Base-by-base conservation (phyloP, 2,113 vertebrate species). In the Mirza zaza region DNA sequence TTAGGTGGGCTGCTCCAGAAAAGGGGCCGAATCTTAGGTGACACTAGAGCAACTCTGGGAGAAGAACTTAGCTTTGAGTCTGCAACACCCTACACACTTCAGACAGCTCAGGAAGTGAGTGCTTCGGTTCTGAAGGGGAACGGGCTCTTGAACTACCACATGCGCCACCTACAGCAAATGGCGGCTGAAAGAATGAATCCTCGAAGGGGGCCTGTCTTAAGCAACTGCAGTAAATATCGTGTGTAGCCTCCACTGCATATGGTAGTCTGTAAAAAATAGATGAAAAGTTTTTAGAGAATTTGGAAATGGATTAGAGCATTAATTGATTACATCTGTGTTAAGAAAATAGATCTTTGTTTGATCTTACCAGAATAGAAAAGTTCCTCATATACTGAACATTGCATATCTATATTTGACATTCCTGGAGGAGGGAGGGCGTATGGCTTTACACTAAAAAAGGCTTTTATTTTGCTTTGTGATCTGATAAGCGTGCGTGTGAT, bases 401-500 rank as follows among this genome's bases (percentile, higher is more conserved):
- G 27, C 39, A 13, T 59, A 70, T 59, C 50, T 76, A 73, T 23
- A 55, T 36, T 94, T 90, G 90, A 21, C 12, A 27, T 84, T 92
- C 57, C 61, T 84, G 52, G 8, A 86, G 27, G 34, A 94, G 12
- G 27, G 1, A 39, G 25, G 67, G 5, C 45, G 0, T 65, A 34
- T 73, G 76, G 93, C 29, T 36, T 25, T 65, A 81, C 77, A 77
- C 36, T 80, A 42, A 86, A 65, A 65, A 68, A 65, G 21, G 8
- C 20, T 79, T 97, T 92, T 70, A 18, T 48, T 91, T 96, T 81
- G 12, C 61, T 93, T 67, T 90, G 71, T 79, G 83, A 84, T 81
- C 29, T 77, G 42, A 87, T 68, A 61, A 75, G 42, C 11, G 27
- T 29, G 45, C 61, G 55, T 39, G 15, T 80, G 77, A 52, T 90